phyloP scores from a whole-genome alignment of 2,113 vertebrate species.

The Callospermophilus lateralis region DNA sequence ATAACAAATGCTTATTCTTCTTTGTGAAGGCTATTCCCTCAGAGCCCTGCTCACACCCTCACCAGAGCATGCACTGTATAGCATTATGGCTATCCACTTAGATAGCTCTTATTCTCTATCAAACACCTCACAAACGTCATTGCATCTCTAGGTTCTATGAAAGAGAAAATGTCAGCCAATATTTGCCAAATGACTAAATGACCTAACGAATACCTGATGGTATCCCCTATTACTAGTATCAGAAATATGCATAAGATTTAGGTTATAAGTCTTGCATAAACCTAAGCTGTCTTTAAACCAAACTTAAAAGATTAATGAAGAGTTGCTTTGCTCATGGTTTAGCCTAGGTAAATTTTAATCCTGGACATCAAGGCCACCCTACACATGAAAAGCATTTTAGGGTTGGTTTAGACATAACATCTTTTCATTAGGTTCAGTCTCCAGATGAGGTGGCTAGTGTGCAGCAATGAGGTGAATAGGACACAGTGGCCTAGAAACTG shows the following conservation, averaged over 20 bases:
- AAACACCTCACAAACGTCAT: not conserved
- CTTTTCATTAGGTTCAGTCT: not conserved
- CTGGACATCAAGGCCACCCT: not conserved
- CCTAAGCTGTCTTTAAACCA: not conserved
- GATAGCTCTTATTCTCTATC: not conserved
- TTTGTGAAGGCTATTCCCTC: not conserved
- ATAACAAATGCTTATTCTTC: not conserved
- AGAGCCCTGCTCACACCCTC: not conserved
- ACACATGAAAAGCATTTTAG: not conserved
- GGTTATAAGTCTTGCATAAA: not conserved
- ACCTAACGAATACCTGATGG: not conserved
- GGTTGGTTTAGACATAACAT: not conserved
- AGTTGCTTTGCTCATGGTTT: not conserved
- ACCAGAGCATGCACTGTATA: rapidly evolving
- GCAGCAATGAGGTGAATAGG: too few relatives aligned
- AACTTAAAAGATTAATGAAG: constrained; percentile 27
- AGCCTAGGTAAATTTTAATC: not conserved
- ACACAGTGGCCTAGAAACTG: not conserved
- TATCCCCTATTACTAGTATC: not conserved
- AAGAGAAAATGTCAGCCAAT: not conserved
- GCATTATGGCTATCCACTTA: not conserved
- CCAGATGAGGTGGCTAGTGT: not conserved
- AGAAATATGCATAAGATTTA: not conserved
- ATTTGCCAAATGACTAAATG: constrained; percentile 17
- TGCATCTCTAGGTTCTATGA: not conserved